phyloP scores from a whole-genome alignment of 2,797 vertebrate genomes.

The Prunella strophiata region DNA sequence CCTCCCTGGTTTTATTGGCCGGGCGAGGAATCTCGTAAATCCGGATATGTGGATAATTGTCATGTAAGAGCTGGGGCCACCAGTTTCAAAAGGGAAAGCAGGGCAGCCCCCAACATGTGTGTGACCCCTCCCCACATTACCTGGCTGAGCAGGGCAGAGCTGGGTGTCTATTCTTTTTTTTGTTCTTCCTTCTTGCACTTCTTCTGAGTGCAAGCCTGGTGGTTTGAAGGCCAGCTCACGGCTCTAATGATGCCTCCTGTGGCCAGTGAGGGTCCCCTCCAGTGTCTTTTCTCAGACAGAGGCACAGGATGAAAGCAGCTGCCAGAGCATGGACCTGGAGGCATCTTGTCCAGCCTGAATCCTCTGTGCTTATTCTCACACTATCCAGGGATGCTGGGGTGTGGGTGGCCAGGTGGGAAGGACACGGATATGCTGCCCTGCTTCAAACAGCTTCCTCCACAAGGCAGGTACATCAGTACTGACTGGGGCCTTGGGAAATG shows the following conservation, averaged over 20 bases:
- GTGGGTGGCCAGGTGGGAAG: background rate
- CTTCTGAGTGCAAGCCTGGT: background rate
- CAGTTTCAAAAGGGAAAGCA: background rate
- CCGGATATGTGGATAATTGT: background rate
- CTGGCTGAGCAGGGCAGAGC: background rate
- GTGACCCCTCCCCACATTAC: background rate
- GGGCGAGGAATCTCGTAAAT: constrained; percentile 17
- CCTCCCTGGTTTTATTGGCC: constrained; percentile 33
- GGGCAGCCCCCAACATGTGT: background rate
- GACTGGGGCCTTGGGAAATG: constrained; percentile 23
- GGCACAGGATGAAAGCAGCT: background rate
- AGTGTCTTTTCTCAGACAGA: background rate
- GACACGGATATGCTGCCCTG: background rate
- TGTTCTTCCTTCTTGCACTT: background rate
- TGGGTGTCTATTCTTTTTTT: background rate
- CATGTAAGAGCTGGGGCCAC: background rate
- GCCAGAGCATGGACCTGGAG: fast-evolving
- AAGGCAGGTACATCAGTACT: background rate
- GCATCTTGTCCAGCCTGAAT: background rate
- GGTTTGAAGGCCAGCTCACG: background rate
- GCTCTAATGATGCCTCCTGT: background rate
- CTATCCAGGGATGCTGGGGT: background rate
- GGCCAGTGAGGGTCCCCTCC: background rate
- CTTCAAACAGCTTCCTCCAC: background rate
- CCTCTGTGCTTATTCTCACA: background rate